Evolutionary conservation across 2,888 invertebrate genomes (phyloP), one percentile per base, ranked within the genome.

Genomic region (Leptinotarsa tumamoca): DNA sequence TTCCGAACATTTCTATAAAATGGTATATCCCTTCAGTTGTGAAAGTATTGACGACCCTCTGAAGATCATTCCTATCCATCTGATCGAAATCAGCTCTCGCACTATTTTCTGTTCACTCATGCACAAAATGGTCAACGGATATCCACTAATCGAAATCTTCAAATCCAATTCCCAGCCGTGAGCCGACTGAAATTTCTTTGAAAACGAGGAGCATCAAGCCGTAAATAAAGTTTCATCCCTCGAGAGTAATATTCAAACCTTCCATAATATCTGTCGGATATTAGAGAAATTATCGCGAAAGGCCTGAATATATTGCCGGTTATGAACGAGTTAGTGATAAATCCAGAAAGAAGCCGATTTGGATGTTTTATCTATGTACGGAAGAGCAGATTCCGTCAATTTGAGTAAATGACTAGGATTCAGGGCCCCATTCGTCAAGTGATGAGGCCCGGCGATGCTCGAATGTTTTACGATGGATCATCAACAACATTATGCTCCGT

Each of bases 261-360:
- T 43, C 58, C 23, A 70, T 70, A 70, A 70, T 70, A 70, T 70
- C 58, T 70, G 70, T 43, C 70, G 58, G 70, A 49, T 70, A 56
- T 54, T 70, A 70, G 70, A 58, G 70, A 43, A 70, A 70, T 70
- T 70, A 70, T 70, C 70, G 49, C 70, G 70, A 70, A 70, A 70
- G 61, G 23, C 58, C 54, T 17, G 58, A 70, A 70, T 70, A 70
- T 70, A 70, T 70, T 43, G 58, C 70, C 58, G 51, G 70, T 33
- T 63, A 63, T 63, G 33, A 63, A n/a, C 63, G 63, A 27, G 33
- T 58, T 13, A n/a, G 56, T 21, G 27, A 56, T 69, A 56, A 69
- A 69, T 69, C 69, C 43, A 13, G 54, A 18, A 69, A 54, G 69
- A 27, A 58, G 69, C 56, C 69, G 49, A 69, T 70, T 50, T 7